phyloP scores from a whole-genome alignment of 2,888 invertebrate species.

The Latheticus oryzae region DNA sequence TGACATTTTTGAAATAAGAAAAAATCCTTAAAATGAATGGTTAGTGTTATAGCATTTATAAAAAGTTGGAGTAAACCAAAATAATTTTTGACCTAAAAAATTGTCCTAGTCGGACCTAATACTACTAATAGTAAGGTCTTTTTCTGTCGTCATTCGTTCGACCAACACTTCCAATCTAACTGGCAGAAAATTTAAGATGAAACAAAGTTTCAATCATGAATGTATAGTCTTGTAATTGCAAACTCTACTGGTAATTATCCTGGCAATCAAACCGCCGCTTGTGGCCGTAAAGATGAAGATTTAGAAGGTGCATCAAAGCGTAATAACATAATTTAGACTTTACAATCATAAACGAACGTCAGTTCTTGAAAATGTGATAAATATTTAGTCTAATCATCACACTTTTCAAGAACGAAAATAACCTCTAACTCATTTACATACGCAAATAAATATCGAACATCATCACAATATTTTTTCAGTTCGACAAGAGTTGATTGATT shows the following conservation, averaged over 20 bases:
- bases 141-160: no score
- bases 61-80: no score
- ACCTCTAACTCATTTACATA: slow-evolving; percentile 13
- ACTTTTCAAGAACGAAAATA: slow-evolving; percentile 4
- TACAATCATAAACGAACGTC: slow-evolving; percentile 12
- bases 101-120: background rate
- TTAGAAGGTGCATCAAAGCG: slow-evolving; percentile 8
- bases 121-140: background rate
- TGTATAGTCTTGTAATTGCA: slow-evolving; percentile 8
- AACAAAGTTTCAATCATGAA: slow-evolving; percentile 13
- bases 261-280: slow-evolving; percentile 18
- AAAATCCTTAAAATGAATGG: no score
- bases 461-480: slow-evolving; percentile 18
- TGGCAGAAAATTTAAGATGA: slow-evolving; percentile 6
- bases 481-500: slow-evolving; percentile 19
- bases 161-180: no score
- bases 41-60: no score
- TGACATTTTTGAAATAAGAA: no score
- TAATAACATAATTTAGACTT: slow-evolving; percentile 21
- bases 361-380: slow-evolving; percentile 15
- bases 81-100: no score
- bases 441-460: slow-evolving; percentile 18
- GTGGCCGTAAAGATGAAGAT: slow-evolving; percentile 22
- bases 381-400: slow-evolving; percentile 13
- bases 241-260: slow-evolving; percentile 4